Base-by-base conservation (phyloP, 2,113 vertebrate species). In the Elachura formosa region DNA sequence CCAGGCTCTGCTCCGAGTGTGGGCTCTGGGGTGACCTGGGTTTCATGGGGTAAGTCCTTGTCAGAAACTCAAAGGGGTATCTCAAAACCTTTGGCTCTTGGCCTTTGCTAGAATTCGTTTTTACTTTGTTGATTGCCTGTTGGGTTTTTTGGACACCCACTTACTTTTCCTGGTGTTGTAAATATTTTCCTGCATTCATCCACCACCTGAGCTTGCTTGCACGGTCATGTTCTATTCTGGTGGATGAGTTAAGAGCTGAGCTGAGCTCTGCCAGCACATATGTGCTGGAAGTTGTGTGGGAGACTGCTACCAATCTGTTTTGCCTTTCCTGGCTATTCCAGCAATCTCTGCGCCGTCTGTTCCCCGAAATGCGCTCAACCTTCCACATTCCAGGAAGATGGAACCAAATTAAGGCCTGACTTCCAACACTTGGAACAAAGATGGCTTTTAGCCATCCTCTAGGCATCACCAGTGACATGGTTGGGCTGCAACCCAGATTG, bases 281-380 rank as follows among this genome's bases (percentile, higher is more conserved):
- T 89, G 87, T 36, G 75, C 88, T 96, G 77, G 71, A 88, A 95
- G 91, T 94, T 93, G 83, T 72, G 91, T 73, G 78, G 95, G 94
- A 94, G 87, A 67, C 52, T 46, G 71, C 48, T 92, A 66, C 67
- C 92, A 93, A 95, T 89, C 94, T 94, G 95, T 86, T 95, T 94
- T 93, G 91, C 85, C 78, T 61, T 93, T 81, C 72, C 66, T 67
- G 94, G 61, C 79, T 72, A 76, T 94, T 91, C 84, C 87, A 80
- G 90, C 87, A 77, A 90, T 96, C 91, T 94, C 72, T 81, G 72
- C 5, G 25, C 96, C 76, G 85, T 95, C 96, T 96, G 95, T 95
- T 96, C 87, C 75, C 71, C 1, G 9, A 93, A 76, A 94, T 84
- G 84, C 0, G 2, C 81, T 89, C 75, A 59, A 26, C 59, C 78